These are phyloP conservation scores for Celastrina argiolus DNA, from an alignment of 2,888 invertebrate genomes.

Conservation along the genomic window DNA sequence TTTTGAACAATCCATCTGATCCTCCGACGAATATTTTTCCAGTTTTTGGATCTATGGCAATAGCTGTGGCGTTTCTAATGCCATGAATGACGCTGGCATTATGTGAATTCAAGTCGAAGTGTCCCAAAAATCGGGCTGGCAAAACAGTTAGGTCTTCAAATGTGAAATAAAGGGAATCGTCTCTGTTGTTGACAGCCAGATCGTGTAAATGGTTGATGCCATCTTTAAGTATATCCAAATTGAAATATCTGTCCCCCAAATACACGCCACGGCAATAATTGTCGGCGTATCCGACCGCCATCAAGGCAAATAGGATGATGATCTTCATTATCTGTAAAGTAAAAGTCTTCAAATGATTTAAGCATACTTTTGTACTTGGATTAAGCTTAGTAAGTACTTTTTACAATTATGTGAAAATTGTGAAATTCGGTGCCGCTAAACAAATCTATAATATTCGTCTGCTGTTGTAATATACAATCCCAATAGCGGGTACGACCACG, in stretches of 20 bases:
- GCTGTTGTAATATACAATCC: too few relatives aligned
- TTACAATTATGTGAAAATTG: too few relatives aligned
- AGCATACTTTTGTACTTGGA: too few relatives aligned
- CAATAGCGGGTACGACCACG: too few relatives aligned
- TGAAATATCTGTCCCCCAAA: conserved; percentile 53
- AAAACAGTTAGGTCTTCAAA: conserved; percentile 49
- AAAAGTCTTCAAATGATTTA: not conserved
- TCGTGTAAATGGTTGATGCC: conserved; percentile 56
- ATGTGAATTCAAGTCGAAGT: conserved; percentile 46
- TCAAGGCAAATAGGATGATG: conserved; percentile 34
- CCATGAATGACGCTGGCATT: conserved; percentile 50
- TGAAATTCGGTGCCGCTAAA: too few relatives aligned
- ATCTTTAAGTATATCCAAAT: conserved; percentile 56
- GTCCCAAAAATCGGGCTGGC: conserved; percentile 48
- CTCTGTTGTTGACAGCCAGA: conserved; percentile 50
- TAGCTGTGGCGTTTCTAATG: conserved; percentile 56
- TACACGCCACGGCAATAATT: conserved; percentile 50
- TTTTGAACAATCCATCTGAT: conserved; percentile 53
- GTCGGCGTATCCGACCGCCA: conserved; percentile 42
- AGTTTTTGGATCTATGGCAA: conserved; percentile 53
- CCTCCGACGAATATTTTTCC: conserved; percentile 60
- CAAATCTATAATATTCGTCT: too few relatives aligned
- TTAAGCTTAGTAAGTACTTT: too few relatives aligned
- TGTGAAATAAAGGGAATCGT: conserved; percentile 59
- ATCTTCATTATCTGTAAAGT: conserved; percentile 38